Conservation (phyloP, 2,113 vertebrate genomes). For the Patagioenas fasciata region DNA sequence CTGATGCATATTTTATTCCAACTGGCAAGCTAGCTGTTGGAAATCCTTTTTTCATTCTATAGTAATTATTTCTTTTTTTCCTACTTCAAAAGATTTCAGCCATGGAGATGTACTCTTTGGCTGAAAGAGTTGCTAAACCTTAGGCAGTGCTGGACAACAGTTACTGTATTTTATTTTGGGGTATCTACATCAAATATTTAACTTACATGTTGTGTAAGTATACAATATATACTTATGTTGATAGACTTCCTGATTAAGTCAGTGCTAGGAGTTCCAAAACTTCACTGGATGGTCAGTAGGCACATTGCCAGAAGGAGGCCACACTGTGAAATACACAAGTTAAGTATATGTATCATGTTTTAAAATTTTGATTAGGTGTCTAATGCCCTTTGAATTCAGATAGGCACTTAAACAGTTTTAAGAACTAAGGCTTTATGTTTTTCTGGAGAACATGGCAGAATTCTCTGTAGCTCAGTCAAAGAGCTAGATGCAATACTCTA, state of each 20-base stretch:
- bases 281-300: not conserved
- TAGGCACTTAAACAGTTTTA: not conserved
- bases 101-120: not conserved
- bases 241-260: not conserved
- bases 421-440: not conserved
- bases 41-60: not conserved
- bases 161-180: not conserved
- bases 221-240: not conserved
- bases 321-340: accelerated
- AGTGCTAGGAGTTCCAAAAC: not conserved
- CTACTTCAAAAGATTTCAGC: not conserved
- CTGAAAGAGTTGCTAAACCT: not conserved
- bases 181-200: not conserved
- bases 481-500: not conserved
- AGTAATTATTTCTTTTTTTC: not conserved
- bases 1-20: not conserved
- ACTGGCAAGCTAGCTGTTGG: not conserved
- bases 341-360: not conserved
- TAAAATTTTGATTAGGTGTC: not conserved
- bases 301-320: not conserved
- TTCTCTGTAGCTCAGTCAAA: not conserved
- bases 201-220: not conserved
- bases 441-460: not conserved
- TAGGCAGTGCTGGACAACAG: not conserved
- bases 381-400: not conserved